Conservation (phyloP, 2,113 vertebrate species). For the Meriones unguiculatus region DNA sequence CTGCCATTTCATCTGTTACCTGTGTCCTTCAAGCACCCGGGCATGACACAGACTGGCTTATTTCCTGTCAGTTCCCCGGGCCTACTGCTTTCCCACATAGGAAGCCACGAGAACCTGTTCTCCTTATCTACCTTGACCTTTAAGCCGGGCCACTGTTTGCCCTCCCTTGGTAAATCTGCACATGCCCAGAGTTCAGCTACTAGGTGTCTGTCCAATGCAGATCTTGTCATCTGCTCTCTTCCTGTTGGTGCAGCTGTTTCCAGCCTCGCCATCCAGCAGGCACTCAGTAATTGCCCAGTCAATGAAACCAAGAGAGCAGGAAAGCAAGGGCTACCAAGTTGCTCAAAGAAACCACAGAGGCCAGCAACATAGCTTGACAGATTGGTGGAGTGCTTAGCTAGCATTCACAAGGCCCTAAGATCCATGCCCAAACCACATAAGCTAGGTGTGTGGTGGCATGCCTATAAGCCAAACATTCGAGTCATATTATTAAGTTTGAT, state of each 20-base stretch:
- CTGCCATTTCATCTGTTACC: not conserved
- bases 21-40: not conserved
- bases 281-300: not conserved
- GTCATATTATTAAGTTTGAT: not conserved
- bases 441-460: not conserved
- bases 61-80: not conserved
- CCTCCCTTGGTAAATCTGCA: slow-evolving; percentile 69
- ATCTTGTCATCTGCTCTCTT: not conserved
- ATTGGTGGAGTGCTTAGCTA: not conserved
- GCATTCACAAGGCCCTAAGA: not conserved
- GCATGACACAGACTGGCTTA: not conserved
- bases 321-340: not conserved
- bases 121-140: slow-evolving; percentile 42
- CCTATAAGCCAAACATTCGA: not conserved
- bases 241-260: not conserved
- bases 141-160: not conserved
- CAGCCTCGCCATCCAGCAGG: not conserved
- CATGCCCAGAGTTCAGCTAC: slow-evolving; percentile 43
- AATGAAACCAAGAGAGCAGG: not conserved
- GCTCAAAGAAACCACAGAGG: not conserved
- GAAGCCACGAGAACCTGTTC: not conserved
- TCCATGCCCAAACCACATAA: not conserved
- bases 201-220: not conserved
- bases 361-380: too few relatives aligned
- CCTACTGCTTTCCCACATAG: not conserved